phyloP scores from a whole-genome alignment of 2,113 vertebrate genomes.

The Sakesphorus luctuosus region DNA sequence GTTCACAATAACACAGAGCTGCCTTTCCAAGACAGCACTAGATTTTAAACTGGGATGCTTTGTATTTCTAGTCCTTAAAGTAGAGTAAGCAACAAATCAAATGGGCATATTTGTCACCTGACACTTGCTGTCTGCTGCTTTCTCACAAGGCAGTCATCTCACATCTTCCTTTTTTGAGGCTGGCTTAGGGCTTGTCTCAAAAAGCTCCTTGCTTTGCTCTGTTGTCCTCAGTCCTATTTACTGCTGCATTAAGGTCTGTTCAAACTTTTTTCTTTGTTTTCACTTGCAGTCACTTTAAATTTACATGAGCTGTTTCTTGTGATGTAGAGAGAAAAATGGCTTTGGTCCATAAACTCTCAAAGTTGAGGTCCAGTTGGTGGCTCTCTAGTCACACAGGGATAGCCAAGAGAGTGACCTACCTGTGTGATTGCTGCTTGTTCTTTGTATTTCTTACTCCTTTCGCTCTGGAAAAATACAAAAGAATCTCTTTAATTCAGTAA shows the following conservation, averaged over 20 bases:
- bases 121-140: neutral
- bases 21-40: neutral
- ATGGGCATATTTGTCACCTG: neutral
- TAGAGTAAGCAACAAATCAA: neutral
- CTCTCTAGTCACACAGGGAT: neutral
- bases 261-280: neutral
- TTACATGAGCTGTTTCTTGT: neutral
- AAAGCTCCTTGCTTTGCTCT: neutral
- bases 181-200: neutral
- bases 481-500: neutral
- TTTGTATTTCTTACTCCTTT: neutral
- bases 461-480: neutral
- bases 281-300: neutral
- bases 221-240: neutral
- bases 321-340: accelerated
- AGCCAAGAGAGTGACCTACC: neutral
- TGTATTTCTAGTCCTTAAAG: neutral
- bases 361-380: neutral
- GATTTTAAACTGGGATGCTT: neutral
- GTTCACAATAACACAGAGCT: neutral
- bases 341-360: neutral
- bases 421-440: neutral
- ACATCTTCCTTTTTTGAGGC: neutral
- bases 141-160: neutral
- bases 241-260: neutral